Base-by-base conservation (phyloP, 53 echinoderm and acorn worm species). In the Actinopyga echinites region DNA sequence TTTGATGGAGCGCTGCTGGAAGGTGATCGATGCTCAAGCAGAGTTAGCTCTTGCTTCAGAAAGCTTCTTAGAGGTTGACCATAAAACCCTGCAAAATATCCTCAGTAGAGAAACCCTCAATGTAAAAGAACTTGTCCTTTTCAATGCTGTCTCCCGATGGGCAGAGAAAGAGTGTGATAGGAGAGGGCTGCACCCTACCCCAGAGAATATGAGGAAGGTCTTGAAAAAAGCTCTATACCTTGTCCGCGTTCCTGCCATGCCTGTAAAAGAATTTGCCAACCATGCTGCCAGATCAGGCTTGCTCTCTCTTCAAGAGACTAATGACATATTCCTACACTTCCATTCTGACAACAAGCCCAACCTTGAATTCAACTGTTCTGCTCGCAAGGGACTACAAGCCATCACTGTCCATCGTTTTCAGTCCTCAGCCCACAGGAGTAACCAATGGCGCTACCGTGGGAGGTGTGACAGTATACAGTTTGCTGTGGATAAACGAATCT, bases 391-490 rank as follows among this genome's bases (percentile, higher is more conserved):
- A 24, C 85, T 96, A 56, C 83, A 85, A 28, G 89, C 97, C 31
- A 91, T 93, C 33, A 90, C 86, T 32, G 97, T 96, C 23, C 97
- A 96, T 57, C 88, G 97, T 19, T 96, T 96, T 79, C 97, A 96
- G 88, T 96, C 97, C 3, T 96, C 97, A 1, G 93, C 97, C 58
- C 90, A 94, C 69, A 86, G 97, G 45, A 96, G 97, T 73, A 96
- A 96, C 85, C 97, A 96, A 75, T 96, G 97, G 97, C 93, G 97
- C 29, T 96, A 96, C 75, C 77, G 97, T 62, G 97, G 97, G 28
- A 75, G 97, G 13, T 91, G 93, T 79, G 97, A 96, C 90, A 96
- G 97, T 62, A 96, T 96, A 62, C 94, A 96, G 83, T 96, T 96
- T 86, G 87, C 97, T 23, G 97, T 96, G 5, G 94, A 94, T 65